Evolutionary conservation across 2,113 vertebrate species (phyloP), one percentile per base, ranked within the genome.

Genomic region (Notiomystis cincta): DNA sequence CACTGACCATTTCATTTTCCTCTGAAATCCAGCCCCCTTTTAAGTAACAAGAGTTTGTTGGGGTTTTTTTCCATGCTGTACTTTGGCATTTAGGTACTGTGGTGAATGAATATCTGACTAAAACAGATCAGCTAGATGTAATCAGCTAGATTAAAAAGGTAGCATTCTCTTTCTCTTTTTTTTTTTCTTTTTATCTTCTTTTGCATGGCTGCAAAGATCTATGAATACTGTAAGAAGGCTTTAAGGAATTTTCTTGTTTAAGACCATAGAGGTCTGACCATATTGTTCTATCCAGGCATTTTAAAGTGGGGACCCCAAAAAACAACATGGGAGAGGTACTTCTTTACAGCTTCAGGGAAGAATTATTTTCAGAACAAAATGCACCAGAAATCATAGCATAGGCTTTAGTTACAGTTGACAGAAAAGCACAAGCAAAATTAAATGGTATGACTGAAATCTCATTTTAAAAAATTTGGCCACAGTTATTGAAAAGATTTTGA

Each of bases 321-420:
- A 97, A 61, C 58, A 35, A 2, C 60, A 75, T 86, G 89, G 77
- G 51, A 95, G 45, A 89, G 17, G 35, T 58, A 77, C 31, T 78
- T 95, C 67, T 91, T 92, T 70, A 76, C 58, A 91, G 64, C 42
- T 96, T 71, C 77, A 96, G 48, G 57, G 69, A 82, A 96, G 90
- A 94, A 66, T 5, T 48, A 50, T 96, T 96, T 88, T 92, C 77
- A 97, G 65, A 92, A 95, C 28, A 89, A 83, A 97, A 95, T 87
- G 42, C 15, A 70, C 75, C 47, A 96, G 61, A 86, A 96, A 91
- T 78, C 48, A 58, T 72, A 91, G 79, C 57, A 35, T 31, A 94
- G 25, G 33, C 23, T 94, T 94, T 78, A 95, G 72, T 82, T 84
- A 77, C 25, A 48, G 17, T 54, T 91, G 40, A 96, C 95, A 89